phyloP scores from a whole-genome alignment of 2,113 vertebrate genomes.

The Eupsittula cactorum region DNA sequence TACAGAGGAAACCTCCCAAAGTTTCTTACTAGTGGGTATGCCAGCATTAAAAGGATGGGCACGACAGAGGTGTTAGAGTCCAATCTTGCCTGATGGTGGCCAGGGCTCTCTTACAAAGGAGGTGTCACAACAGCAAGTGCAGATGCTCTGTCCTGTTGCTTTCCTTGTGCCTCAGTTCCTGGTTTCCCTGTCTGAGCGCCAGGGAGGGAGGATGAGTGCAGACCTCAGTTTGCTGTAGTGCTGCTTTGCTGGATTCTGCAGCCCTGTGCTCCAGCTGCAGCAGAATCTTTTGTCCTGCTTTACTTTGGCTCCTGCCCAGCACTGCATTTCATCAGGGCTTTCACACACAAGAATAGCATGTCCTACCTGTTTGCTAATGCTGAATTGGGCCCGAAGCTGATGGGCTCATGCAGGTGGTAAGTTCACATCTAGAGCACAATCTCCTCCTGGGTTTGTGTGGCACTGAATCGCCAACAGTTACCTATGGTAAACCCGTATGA shows the following conservation, averaged over 20 bases:
- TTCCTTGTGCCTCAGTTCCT: neutral
- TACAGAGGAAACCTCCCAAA: accelerated
- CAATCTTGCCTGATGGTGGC: accelerated
- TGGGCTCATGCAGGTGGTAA: neutral
- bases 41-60: neutral
- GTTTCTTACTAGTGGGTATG: neutral
- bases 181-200: neutral
- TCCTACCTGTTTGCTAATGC: neutral
- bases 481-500: neutral
- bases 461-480: neutral
- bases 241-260: neutral
- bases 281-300: neutral
- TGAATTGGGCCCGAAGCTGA: neutral
- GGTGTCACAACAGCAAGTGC: neutral
- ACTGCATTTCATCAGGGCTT: neutral
- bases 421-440: neutral
- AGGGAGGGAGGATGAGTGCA: accelerated
- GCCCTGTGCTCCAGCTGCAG: neutral
- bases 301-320: neutral
- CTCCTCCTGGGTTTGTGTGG: neutral
- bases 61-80: neutral
- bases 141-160: neutral
- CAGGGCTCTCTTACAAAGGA: neutral
- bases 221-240: neutral
- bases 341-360: accelerated